These are phyloP conservation scores for Microcaecilia unicolor DNA, from an alignment of 2,797 vertebrate genomes.

Conservation along the genomic window DNA sequence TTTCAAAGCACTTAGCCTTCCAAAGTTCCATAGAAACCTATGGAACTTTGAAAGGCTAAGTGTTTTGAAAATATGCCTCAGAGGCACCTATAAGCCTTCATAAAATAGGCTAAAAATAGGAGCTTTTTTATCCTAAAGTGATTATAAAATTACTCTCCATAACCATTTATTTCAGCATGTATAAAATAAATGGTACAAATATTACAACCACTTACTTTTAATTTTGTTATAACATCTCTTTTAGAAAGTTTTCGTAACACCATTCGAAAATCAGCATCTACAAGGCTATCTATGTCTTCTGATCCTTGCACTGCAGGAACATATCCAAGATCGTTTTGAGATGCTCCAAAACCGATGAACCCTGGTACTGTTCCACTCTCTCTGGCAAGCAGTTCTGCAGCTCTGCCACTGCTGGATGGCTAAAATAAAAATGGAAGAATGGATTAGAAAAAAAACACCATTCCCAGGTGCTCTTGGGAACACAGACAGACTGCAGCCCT, in stretches of 20 bases:
- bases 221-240: conserved; percentile 82
- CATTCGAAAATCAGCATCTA: conserved; percentile 92
- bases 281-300: conserved; percentile 88
- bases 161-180: too few species aligned
- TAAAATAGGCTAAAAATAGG: too few species aligned
- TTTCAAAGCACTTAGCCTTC: too few species aligned
- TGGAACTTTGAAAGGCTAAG: too few species aligned
- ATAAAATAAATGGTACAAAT: background rate
- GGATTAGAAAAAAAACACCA: background rate
- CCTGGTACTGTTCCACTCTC: conserved; percentile 85
- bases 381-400: conserved; percentile 84
- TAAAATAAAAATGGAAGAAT: conserved; percentile 26
- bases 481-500: background rate
- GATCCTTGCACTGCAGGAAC: conserved; percentile 89
- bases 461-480: background rate
- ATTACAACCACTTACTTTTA: conserved; percentile 66
- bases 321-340: conserved; percentile 76
- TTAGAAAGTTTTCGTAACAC: conserved; percentile 92
- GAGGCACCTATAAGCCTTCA: too few species aligned
- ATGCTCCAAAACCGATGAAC: conserved; percentile 84
- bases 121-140: too few species aligned
- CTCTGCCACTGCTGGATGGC: conserved; percentile 92
- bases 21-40: too few species aligned
- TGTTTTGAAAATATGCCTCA: too few species aligned
- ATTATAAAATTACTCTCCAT: too few species aligned